Conservation (phyloP, 2,113 vertebrate genomes). For the Triplophysa siluroides region DNA sequence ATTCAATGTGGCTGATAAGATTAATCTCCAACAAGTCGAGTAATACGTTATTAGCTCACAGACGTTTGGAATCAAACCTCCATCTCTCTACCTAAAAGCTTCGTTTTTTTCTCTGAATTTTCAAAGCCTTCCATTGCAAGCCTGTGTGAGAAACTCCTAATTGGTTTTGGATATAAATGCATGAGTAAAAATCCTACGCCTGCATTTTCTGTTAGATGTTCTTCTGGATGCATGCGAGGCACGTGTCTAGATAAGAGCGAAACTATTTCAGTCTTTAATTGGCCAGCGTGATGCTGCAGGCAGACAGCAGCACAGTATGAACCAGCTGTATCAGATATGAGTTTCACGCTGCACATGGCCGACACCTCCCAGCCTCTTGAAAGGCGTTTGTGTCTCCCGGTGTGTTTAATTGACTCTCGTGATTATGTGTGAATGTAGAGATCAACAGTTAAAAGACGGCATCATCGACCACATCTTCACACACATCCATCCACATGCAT, state of each 20-base stretch:
- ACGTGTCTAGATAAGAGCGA: conserved; percentile 25
- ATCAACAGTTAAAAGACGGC: conserved; percentile 13
- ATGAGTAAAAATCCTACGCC: not conserved
- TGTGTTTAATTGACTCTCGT: not conserved
- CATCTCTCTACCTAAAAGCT: no score
- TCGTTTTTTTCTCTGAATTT: no score
- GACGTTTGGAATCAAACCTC: no score
- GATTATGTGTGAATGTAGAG: conserved; percentile 6
- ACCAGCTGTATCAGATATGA: conserved; percentile 17
- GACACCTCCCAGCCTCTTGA: not conserved
- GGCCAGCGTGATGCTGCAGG: not conserved
- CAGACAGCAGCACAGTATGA: conserved; percentile 3
- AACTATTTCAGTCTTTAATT: conserved; percentile 36
- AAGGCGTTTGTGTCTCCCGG: not conserved
- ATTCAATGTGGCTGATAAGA: not conserved
- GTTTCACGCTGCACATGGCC: conserved; percentile 2
- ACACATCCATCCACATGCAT: not conserved
- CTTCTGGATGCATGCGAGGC: not conserved
- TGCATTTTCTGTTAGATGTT: not conserved
- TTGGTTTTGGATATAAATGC: not conserved
- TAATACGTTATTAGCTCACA: no score
- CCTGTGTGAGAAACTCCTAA: not conserved
- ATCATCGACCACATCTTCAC: not conserved
- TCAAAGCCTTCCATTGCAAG: no score
- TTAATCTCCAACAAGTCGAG: no score